Evolutionary conservation across 1,140 invertebrate species (phyloP).

Genomic region (Bradysia coprophila): DNA sequence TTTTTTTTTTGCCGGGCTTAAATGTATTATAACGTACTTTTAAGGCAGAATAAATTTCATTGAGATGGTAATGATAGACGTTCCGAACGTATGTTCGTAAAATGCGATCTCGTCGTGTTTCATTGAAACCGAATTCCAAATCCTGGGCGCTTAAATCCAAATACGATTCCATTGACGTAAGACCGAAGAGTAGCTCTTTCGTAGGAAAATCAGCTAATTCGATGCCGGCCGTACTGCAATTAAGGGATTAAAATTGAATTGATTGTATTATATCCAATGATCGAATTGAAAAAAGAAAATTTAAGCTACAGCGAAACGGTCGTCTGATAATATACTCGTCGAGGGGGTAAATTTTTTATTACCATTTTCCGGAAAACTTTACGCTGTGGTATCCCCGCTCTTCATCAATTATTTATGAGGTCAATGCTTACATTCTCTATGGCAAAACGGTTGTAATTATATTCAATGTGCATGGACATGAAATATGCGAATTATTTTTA

Average conservation of each 20-base stretch:
- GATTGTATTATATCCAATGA: background rate
- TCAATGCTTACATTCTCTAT: no score
- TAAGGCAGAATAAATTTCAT: slow-evolving; percentile 77
- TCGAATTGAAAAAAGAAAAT: background rate
- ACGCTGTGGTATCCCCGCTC: no score
- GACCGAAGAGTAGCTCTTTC: slow-evolving; percentile 53
- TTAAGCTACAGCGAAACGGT: background rate
- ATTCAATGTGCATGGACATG: no score
- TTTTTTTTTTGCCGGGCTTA: no score
- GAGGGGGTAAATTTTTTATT: background rate
- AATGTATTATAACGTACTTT: slow-evolving; percentile 24
- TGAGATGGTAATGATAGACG: slow-evolving; percentile 72
- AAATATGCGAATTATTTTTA: no score
- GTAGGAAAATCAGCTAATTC: slow-evolving; percentile 71
- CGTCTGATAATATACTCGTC: background rate
- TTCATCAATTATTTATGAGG: no score
- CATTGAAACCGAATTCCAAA: slow-evolving; percentile 69
- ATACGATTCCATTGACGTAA: slow-evolving; percentile 58
- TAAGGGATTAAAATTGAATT: no score
- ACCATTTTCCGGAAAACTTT: background rate
- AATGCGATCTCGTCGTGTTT: slow-evolving; percentile 63
- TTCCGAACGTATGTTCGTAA: slow-evolving; percentile 75
- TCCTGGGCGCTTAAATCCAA: slow-evolving; percentile 56
- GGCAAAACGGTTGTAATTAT: no score
- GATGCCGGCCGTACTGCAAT: slow-evolving; percentile 37